A percentile compares a stretch with the other conserved stretches of the same genome.
These are phyloP conservation scores for Heterodera filipjevi DNA, from an alignment of 2,888 invertebrate species.

Conservation along the genomic window DNA sequence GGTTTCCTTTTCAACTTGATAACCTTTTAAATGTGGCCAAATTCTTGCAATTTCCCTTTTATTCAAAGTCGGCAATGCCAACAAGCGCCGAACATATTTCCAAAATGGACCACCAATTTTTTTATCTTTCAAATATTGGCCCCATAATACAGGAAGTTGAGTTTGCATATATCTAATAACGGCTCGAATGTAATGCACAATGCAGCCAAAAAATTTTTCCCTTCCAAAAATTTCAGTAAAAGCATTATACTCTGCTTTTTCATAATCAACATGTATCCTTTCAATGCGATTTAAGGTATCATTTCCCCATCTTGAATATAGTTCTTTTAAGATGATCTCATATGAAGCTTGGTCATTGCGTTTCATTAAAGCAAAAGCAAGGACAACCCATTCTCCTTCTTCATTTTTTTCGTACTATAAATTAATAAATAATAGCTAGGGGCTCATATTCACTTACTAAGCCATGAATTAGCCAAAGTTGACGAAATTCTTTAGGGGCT, in stretches of 20 bases:
- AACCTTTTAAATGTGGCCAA: background rate
- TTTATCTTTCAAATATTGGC: background rate
- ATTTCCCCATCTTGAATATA: background rate
- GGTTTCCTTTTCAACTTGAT: background rate
- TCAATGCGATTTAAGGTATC: background rate
- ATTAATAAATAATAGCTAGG: background rate
- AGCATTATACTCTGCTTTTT: background rate
- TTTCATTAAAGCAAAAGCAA: background rate
- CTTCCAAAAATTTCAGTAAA: background rate
- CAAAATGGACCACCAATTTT: background rate
- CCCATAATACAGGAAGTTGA: background rate
- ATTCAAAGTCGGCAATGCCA: background rate
- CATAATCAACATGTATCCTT: conserved; percentile 1
- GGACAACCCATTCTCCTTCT: background rate
- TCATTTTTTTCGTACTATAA: background rate
- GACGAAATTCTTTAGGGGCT: background rate
- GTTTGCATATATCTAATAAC: background rate
- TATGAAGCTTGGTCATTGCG: background rate
- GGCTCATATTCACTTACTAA: background rate
- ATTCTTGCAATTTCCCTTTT: background rate
- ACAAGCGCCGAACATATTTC: background rate
- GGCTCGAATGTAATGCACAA: background rate
- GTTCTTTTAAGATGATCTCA: background rate
- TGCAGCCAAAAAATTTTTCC: background rate
- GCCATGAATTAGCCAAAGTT: background rate